phyloP scores from a whole-genome alignment of 2,797 vertebrate species.

The Danionella dracula region DNA sequence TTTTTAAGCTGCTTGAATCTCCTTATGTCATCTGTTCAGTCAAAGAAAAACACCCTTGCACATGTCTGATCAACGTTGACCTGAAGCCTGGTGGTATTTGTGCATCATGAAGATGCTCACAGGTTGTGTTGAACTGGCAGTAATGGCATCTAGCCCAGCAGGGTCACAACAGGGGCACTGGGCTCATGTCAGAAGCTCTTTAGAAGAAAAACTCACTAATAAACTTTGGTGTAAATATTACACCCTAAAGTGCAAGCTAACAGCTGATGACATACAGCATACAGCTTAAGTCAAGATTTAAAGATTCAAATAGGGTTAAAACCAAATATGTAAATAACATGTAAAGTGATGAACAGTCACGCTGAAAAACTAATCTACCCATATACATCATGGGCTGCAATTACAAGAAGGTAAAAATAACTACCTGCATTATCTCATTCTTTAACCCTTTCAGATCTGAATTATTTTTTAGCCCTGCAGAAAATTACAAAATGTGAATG shows the following conservation, averaged over 20 bases:
- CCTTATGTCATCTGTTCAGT: too few species aligned
- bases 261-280: slow-evolving; percentile 2
- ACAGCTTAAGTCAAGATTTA: neutral
- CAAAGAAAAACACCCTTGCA: too few species aligned
- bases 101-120: slow-evolving; percentile 21
- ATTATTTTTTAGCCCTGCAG: too few species aligned
- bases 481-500: too few species aligned
- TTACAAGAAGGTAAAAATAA: too few species aligned
- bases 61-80: slow-evolving; percentile 58
- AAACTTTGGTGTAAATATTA: slow-evolving; percentile 30
- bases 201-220: slow-evolving; percentile 30
- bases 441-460: too few species aligned
- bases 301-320: neutral
- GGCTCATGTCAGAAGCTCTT: slow-evolving; percentile 34
- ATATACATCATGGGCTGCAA: too few species aligned
- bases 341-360: neutral
- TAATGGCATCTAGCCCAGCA: slow-evolving; percentile 9
- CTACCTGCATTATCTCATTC: too few species aligned
- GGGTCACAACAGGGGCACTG: slow-evolving; percentile 31
- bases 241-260: slow-evolving; percentile 13
- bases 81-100: slow-evolving; percentile 35
- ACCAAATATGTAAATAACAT: too few species aligned
- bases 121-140: neutral
- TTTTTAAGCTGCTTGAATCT: too few species aligned
- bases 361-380: neutral